Conservation (phyloP, 2,888 invertebrate species). For the Cryptosula pallasiana region DNA sequence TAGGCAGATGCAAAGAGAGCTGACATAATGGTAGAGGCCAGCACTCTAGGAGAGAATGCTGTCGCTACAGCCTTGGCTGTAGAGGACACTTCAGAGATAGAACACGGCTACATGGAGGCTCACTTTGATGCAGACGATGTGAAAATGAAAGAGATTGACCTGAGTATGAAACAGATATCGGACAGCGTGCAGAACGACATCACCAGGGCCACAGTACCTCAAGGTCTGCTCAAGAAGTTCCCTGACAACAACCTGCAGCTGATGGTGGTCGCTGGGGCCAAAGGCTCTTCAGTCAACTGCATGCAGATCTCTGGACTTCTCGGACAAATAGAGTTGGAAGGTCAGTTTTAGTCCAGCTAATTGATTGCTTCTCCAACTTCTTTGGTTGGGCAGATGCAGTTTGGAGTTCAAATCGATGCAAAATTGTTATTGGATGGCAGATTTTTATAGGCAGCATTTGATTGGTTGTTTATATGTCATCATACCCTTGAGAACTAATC, state of each 20-base stretch:
- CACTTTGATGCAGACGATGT: conserved; percentile 62
- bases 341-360: conserved; percentile 48
- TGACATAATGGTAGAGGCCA: conserved; percentile 61
- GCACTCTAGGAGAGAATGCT: conserved; percentile 62
- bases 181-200: conserved; percentile 85
- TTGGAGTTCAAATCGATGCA: no score
- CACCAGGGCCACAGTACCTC: conserved; percentile 75
- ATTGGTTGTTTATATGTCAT: no score
- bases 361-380: no score
- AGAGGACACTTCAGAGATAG: conserved; percentile 58
- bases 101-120: conserved; percentile 66
- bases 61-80: conserved; percentile 69
- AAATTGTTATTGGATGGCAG: no score
- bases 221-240: conserved; percentile 78
- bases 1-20: conserved; percentile 68
- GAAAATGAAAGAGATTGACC: conserved; percentile 69
- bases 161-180: conserved; percentile 70
- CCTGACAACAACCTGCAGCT: conserved; percentile 94
- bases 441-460: no score
- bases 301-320: conserved; percentile 97
- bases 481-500: no score
- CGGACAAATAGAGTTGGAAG: conserved; percentile 98
- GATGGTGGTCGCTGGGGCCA: conserved; percentile 97
- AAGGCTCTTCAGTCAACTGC: conserved; percentile 91
- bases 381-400: no score